A percentile compares a stretch with the other conserved stretches of the same genome.
Evolutionary conservation across 1,140 invertebrate genomes (phyloP).

Genomic region (Euura lappo): DNA sequence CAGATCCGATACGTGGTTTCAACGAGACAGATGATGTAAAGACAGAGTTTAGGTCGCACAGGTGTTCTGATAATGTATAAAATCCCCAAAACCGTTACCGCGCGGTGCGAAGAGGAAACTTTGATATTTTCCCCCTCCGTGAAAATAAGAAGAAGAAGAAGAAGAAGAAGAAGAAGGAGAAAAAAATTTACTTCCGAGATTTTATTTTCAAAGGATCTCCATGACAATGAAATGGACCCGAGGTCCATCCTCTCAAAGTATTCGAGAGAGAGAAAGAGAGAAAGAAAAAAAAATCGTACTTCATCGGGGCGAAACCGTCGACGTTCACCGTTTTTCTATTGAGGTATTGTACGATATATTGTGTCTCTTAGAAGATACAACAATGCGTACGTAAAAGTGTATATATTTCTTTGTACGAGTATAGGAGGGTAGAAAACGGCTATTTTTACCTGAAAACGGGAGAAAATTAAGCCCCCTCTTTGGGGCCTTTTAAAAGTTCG

Average conservation of each 20-base stretch:
- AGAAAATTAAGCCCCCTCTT: background rate
- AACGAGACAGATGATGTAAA: constrained; percentile 17
- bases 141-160: background rate
- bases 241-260: background rate
- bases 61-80: background rate
- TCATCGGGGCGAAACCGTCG: no score
- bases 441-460: background rate
- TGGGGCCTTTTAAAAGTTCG: no score
- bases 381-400: background rate
- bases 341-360: constrained; percentile 1
- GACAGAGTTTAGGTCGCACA: constrained; percentile 8
- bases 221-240: background rate
- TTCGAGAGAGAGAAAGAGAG: no score
- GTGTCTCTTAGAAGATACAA: background rate
- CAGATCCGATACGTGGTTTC: background rate
- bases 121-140: constrained; percentile 10
- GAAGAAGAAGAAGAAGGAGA: background rate
- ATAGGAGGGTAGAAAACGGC: background rate
- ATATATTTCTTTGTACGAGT: background rate
- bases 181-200: constrained; percentile 9
- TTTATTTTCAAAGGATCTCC: background rate
- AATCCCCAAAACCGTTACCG: background rate
- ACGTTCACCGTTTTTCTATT: background rate
- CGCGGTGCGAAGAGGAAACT: no score
- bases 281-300: no score